Percentiles rank a stretch among this genome's conserved stretches.
These are phyloP conservation scores for Antechinus flavipes DNA, from an alignment of 2,113 vertebrate genomes.

Conservation along the genomic window DNA sequence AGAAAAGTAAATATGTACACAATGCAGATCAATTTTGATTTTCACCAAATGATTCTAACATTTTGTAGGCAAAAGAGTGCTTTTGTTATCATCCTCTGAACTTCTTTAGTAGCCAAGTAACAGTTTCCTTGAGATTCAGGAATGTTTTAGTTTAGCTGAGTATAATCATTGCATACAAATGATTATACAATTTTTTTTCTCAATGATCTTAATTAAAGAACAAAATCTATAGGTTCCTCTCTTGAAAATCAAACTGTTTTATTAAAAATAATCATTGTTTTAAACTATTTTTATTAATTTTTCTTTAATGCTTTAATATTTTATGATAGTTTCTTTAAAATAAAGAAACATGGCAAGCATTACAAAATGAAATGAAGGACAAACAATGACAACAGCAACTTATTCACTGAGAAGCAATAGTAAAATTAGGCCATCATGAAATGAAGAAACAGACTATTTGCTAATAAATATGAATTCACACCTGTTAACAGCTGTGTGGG, in stretches of 20 bases:
- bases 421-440: conserved; percentile 27
- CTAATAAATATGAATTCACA: conserved; percentile 65
- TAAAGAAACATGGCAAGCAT: background rate
- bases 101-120: conserved; percentile 40
- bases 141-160: conserved; percentile 45
- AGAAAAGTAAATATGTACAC: conserved; percentile 36
- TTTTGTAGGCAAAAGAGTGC: background rate
- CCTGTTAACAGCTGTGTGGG: conserved; percentile 68
- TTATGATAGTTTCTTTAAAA: conserved; percentile 14
- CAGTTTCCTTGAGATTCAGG: conserved; percentile 56
- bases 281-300: no score
- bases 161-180: conserved; percentile 35
- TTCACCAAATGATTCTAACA: background rate
- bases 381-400: background rate
- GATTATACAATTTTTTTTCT: background rate
- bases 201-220: conserved; percentile 52
- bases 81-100: conserved; percentile 41
- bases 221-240: conserved; percentile 14
- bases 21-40: conserved; percentile 22
- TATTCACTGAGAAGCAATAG: conserved; percentile 45
- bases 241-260: conserved; percentile 60
- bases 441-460: background rate
- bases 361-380: background rate
- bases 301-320: background rate
- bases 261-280: conserved; percentile 50